phyloP scores from a whole-genome alignment of 2,888 invertebrate genomes.

The Metallyticus violacea region DNA sequence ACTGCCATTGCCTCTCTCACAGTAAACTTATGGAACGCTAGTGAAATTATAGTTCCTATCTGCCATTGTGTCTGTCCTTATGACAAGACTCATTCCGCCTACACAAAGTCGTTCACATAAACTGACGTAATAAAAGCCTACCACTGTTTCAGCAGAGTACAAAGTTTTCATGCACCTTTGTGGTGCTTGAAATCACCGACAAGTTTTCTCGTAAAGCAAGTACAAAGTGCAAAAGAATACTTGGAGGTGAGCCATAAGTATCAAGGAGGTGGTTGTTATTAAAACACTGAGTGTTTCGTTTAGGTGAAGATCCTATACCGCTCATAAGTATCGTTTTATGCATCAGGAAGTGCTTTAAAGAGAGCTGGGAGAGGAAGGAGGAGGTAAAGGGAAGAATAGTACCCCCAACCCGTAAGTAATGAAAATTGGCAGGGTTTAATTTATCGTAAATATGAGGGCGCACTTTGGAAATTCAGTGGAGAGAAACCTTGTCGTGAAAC shows the following conservation, averaged over 20 bases:
- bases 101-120: too few species aligned
- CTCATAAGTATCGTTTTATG: not conserved
- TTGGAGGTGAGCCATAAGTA: not conserved
- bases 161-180: too few species aligned
- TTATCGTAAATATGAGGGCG: not conserved
- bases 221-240: not conserved
- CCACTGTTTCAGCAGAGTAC: too few species aligned
- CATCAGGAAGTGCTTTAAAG: not conserved
- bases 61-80: too few species aligned
- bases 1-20: too few species aligned
- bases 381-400: not conserved
- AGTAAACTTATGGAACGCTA: too few species aligned
- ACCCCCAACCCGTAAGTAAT: not conserved
- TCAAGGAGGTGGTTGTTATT: not conserved
- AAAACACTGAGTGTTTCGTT: not conserved
- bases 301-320: not conserved
- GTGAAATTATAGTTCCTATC: too few species aligned
- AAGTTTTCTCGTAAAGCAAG: not conserved
- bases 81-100: too few species aligned
- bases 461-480: not conserved
- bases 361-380: too few species aligned
- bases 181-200: not conserved
- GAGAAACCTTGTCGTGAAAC: too few species aligned
- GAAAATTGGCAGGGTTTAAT: conserved; percentile 16
- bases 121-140: too few species aligned